These are phyloP conservation scores for Rhinichthys klamathensis DNA, from an alignment of 2,113 vertebrate species.

Conservation along the genomic window DNA sequence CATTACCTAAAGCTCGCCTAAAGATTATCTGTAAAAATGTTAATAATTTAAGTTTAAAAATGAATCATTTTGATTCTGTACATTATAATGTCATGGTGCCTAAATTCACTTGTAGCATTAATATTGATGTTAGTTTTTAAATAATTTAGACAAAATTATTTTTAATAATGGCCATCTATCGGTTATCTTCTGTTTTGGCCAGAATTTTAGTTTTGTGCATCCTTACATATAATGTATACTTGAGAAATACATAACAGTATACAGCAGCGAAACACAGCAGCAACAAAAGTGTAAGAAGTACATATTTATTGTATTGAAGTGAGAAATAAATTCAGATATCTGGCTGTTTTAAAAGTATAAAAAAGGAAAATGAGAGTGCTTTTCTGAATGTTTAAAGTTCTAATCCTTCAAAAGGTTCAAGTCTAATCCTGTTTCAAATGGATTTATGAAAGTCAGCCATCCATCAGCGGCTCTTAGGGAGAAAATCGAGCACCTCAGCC, in stretches of 20 bases:
- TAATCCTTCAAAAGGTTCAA: background rate
- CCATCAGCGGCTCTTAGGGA: conserved; percentile 43
- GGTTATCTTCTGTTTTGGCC: background rate
- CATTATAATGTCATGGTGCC: too few species aligned
- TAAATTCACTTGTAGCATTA: too few species aligned
- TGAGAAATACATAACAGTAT: background rate
- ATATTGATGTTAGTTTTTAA: background rate
- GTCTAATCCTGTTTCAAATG: conserved; percentile 48
- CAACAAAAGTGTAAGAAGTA: background rate
- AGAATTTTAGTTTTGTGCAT: too few species aligned
- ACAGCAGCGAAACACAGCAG: background rate
- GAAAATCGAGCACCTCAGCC: conserved; percentile 52
- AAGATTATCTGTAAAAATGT: too few species aligned
- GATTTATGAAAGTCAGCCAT: conserved; percentile 53
- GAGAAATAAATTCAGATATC: too few species aligned
- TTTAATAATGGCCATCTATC: background rate
- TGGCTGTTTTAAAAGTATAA: background rate
- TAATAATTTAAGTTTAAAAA: too few species aligned
- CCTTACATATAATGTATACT: background rate
- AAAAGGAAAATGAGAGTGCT: background rate
- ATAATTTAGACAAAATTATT: background rate
- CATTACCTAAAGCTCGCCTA: too few species aligned
- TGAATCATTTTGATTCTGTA: too few species aligned
- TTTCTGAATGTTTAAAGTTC: background rate
- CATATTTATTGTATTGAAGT: too few species aligned